Conservation (phyloP, 2,797 vertebrate species). For the Crax fasciolata region DNA sequence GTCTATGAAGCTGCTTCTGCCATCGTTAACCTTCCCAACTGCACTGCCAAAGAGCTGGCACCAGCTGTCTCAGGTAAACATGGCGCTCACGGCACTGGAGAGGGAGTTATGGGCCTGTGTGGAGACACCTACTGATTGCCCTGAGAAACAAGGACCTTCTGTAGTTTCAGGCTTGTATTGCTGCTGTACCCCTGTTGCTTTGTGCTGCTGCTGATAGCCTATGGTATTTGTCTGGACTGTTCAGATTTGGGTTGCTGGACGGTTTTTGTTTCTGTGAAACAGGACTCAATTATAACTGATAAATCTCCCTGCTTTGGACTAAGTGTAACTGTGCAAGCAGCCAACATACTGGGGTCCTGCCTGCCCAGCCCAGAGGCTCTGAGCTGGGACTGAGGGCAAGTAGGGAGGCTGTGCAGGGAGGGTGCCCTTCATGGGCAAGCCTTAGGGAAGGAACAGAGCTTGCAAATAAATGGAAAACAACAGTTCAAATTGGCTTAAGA, state of each 20-base stretch:
- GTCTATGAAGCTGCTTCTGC: slow-evolving; percentile 88
- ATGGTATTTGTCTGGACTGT: background rate
- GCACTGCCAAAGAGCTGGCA: slow-evolving; percentile 87
- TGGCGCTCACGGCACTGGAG: fast-evolving
- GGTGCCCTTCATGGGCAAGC: background rate
- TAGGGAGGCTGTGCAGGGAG: background rate
- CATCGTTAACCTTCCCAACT: slow-evolving; percentile 85
- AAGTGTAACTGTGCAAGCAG: background rate
- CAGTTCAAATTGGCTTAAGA: background rate
- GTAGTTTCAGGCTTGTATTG: background rate
- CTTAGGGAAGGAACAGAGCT: background rate
- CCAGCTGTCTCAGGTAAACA: slow-evolving; percentile 85
- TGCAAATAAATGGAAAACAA: background rate
- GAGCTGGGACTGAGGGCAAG: background rate
- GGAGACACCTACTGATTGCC: background rate
- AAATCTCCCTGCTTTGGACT: background rate
- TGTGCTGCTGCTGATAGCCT: background rate
- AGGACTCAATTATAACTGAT: background rate
- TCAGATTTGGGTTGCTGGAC: background rate
- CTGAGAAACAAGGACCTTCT: background rate
- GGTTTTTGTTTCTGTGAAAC: background rate
- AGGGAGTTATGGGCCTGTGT: background rate
- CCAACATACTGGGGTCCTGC: background rate
- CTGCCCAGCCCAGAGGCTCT: background rate
- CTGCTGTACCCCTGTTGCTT: background rate